phyloP scores from a whole-genome alignment of 2,113 vertebrate genomes.

The Pachycephala philippinensis region DNA sequence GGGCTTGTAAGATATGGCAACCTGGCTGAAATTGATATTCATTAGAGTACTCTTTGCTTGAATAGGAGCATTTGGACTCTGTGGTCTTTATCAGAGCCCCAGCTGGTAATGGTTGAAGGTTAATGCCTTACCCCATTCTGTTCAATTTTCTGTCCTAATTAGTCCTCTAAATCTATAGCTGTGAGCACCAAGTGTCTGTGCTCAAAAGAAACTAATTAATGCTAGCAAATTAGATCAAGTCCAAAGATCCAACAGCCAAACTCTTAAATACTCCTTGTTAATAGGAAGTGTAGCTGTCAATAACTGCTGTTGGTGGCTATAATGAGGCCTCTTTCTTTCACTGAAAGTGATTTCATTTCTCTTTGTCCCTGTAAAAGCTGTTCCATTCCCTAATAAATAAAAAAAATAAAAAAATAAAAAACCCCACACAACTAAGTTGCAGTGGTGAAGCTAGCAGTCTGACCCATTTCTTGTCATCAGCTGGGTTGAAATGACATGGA shows the following conservation, averaged over 20 bases:
- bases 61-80: constrained; percentile 88
- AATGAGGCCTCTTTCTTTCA: constrained; percentile 85
- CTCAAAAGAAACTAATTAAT: constrained; percentile 92
- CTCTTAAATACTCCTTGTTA: constrained; percentile 87
- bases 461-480: constrained; percentile 75
- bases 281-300: constrained; percentile 85
- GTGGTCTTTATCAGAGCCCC: constrained; percentile 86
- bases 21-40: constrained; percentile 81
- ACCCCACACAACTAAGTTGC: constrained; percentile 60
- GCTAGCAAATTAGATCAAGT: constrained; percentile 96
- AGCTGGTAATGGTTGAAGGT: constrained; percentile 90
- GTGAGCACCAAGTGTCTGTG: constrained; percentile 86
- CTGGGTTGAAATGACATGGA: constrained; percentile 64
- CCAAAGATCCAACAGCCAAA: constrained; percentile 88
- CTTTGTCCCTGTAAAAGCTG: constrained; percentile 80
- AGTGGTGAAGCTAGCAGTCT: constrained; percentile 61
- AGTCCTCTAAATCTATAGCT: constrained; percentile 87
- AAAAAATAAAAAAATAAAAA: neutral
- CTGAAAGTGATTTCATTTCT: constrained; percentile 93
- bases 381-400: constrained; percentile 68
- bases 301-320: constrained; percentile 85
- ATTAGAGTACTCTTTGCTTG: constrained; percentile 79
- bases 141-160: constrained; percentile 88
- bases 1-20: constrained; percentile 62
- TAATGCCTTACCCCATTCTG: constrained; percentile 83